phyloP scores from a whole-genome alignment of 2,113 vertebrate genomes.

The Podocnemis expansa region DNA sequence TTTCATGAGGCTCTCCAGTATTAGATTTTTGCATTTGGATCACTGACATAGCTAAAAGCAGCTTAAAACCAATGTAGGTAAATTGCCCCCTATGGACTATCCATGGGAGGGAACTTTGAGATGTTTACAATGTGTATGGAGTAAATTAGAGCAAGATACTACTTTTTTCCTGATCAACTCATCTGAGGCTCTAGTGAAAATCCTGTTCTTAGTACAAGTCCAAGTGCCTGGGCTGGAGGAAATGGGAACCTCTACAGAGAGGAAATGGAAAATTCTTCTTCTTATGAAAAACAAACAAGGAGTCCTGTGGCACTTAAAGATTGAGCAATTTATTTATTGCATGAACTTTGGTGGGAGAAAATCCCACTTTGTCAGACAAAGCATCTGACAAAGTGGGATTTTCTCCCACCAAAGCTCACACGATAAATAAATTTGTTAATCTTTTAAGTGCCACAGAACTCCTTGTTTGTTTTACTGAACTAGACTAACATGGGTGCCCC shows the following conservation, averaged over 20 bases:
- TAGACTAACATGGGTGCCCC: too few relatives aligned
- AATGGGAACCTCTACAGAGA: neutral
- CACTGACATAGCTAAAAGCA: constrained; percentile 32
- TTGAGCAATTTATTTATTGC: too few relatives aligned
- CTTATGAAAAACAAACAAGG: too few relatives aligned
- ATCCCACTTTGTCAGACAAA: too few relatives aligned
- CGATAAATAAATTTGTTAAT: too few relatives aligned
- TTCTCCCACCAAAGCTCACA: too few relatives aligned
- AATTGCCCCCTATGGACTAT: constrained; percentile 3
- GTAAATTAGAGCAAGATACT: neutral
- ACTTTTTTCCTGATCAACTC: neutral
- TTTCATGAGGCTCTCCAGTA: constrained; percentile 28
- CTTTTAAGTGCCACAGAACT: too few relatives aligned
- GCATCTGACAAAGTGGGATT: too few relatives aligned
- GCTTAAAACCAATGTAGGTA: neutral
- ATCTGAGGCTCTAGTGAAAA: neutral
- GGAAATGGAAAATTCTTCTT: neutral
- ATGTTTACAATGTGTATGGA: neutral
- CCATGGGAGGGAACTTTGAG: neutral
- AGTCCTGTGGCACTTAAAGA: too few relatives aligned
- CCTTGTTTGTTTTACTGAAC: too few relatives aligned
- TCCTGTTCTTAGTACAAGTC: neutral
- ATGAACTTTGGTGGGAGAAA: too few relatives aligned
- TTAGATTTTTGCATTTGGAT: neutral
- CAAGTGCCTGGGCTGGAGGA: neutral